Base-by-base conservation (phyloP, 2,888 invertebrate species). In the Hydrotaea diabolus region DNA sequence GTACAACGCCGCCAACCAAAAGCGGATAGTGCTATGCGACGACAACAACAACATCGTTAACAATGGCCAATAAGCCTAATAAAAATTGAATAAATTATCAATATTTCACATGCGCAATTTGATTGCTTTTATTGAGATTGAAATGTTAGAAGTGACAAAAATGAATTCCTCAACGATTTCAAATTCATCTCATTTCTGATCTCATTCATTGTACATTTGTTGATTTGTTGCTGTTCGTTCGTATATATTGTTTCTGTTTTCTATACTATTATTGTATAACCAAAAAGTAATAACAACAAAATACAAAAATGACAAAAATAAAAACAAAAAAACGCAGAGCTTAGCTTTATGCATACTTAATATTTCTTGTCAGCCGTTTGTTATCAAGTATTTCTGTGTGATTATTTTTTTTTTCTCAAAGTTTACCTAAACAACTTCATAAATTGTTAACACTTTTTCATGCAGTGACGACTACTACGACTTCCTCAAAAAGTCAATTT, bases 31-130 rank as follows among this genome's bases (percentile, higher is more conserved):
- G 43, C 43, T 43, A 43, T 13, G 43, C 43, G 43, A 53, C n/a
- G 57, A 71, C 19, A 71, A 69, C 26, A 71, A 69, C 57, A 71
- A 72, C 15, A 39, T 43, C 59, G 21, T 21, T 39, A 2, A 46
- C 69, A 46, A 69, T 69, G 1, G 43, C 21, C 39, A 19, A 69
- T 69, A 69, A 46, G 43, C 46, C 69, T 21, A 69, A 69, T 69
- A 46, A 39, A 69, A 31, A 69, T 15, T 4, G 31, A 31, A 62
- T 31, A 62, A 3, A 62, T 19, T 66, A 66, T 1, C 13, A 66
- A 17, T 21, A 55, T 55, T 21, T 55, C 23, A 55, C n/a, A 55
- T 55, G 53, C 53, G 53, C 53, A 53, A 19, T 43, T 43, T 36
- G 36, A 3, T 36, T 5, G 36, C 36, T 5, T 36, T 36, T 36